These are phyloP conservation scores for Chaetorhynchus papuensis DNA, from an alignment of 2,113 vertebrate genomes.

Conservation along the genomic window DNA sequence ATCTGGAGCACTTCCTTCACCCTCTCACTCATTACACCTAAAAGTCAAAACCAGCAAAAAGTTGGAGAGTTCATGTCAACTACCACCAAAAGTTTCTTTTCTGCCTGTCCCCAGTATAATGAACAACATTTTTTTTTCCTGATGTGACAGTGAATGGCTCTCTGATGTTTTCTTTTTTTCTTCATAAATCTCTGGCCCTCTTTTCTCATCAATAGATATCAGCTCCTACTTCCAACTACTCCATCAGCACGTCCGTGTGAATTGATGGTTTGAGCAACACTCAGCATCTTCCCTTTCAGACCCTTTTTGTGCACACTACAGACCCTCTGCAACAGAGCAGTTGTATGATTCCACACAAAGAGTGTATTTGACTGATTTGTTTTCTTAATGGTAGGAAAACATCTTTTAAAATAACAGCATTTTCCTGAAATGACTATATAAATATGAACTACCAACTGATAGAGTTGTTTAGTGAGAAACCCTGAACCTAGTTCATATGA, in stretches of 20 bases:
- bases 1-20: neutral
- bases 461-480: neutral
- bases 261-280: neutral
- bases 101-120: neutral
- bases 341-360: neutral
- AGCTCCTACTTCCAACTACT: neutral
- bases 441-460: neutral
- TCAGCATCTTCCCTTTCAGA: neutral
- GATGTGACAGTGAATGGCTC: neutral
- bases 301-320: neutral
- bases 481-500: neutral
- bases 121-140: neutral
- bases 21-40: neutral
- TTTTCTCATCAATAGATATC: neutral
- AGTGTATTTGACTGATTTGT: neutral
- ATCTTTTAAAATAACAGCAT: neutral
- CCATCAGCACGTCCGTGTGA: neutral
- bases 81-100: neutral
- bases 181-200: neutral
- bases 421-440: neutral
- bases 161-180: neutral
- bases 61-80: neutral
- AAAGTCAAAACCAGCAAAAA: neutral
- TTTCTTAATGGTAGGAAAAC: rapidly evolving
- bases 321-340: neutral